These are phyloP conservation scores for Petrophora chlorosata DNA, from an alignment of 2,888 invertebrate genomes.

Conservation along the genomic window DNA sequence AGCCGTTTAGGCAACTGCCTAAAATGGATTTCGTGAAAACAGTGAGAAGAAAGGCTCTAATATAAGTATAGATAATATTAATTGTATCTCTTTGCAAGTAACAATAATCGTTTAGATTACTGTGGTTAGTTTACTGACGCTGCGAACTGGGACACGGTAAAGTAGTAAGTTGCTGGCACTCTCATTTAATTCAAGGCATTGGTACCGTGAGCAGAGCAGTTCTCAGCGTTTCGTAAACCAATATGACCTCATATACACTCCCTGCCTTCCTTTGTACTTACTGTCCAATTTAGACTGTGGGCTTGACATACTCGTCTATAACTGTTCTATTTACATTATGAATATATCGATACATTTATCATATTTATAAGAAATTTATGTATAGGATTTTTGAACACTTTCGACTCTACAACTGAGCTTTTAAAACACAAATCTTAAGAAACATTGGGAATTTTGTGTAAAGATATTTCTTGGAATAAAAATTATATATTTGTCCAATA, in stretches of 20 bases:
- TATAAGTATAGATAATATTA: slow-evolving; percentile 16
- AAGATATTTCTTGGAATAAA: slow-evolving; percentile 7
- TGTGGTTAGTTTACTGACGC: slow-evolving; percentile 7
- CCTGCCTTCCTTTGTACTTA: slow-evolving; percentile 45
- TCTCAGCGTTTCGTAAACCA: no score
- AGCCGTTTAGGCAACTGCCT: not conserved
- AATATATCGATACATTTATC: slow-evolving; percentile 14
- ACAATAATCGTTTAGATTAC: slow-evolving; percentile 15
- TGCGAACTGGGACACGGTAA: no score
- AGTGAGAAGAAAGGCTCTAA: slow-evolving; percentile 28
- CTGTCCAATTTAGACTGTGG: slow-evolving; percentile 64
- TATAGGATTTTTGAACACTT: slow-evolving; percentile 17
- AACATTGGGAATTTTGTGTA: slow-evolving; percentile 35
- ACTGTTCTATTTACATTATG: slow-evolving; percentile 9
- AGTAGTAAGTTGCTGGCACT: no score
- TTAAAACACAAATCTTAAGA: slow-evolving; percentile 72
- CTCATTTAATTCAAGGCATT: no score
- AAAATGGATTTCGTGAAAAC: slow-evolving; percentile 2
- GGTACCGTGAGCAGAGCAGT: not conserved
- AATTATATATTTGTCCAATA: slow-evolving; percentile 23
- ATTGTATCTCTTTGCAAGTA: slow-evolving; percentile 19
- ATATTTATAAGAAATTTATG: slow-evolving; percentile 10
- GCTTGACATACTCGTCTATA: slow-evolving; percentile 38
- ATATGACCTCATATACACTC: slow-evolving; percentile 39
- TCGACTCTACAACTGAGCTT: slow-evolving; percentile 52